Evolutionary conservation across 2,888 invertebrate genomes (phyloP), one percentile per base, ranked within the genome.

Genomic region (Thecocarcelia acutangulata): DNA sequence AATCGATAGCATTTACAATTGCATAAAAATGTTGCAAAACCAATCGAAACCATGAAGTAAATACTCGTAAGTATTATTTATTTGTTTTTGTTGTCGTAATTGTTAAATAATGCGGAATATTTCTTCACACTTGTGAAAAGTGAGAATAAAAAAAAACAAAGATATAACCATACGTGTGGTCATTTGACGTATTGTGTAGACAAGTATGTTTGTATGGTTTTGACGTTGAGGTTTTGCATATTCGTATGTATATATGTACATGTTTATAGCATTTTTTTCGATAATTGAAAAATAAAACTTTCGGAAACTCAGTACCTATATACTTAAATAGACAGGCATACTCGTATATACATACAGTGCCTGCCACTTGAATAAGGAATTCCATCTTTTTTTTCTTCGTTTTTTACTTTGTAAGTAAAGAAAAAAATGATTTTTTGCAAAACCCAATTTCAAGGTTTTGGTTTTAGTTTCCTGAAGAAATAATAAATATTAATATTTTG

Each of bases 91-190:
- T 54, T 13, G 48, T 77, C 56, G 50, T 78, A 50, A 50, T 56
- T 77, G 64, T 72, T 78, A 56, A 77, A 77, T 70, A 58, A 78
- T 72, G 64, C 70, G 70, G 33, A 77, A 70, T 78, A 72, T 78
- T 64, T 64, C 64, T 64, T 78, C 58, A 78, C 78, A 72, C 72
- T 78, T 63, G 61, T 19, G 12, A 54, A 54, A 46, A 54, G 15
- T 40, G 52, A 64, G 33, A 74, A 61, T 9, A 69, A 58, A 37
- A 69, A 33, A 58, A 33, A 1, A 24, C 48, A 59, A 58, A 64
- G 40, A 70, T 72, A 70, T 3, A 44, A 46, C 15, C 15, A 50
- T 17, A 69, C 3, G 1, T 8, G 48, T 21, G 54, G 40, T 42
- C 40, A 42, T 28, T 42, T 52, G 42, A 0, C 19, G 58, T 0